A percentile compares a stretch with the other conserved stretches of the same genome.
Evolutionary conservation across 2,113 vertebrate species (phyloP).

Genomic region (Oceanodroma tethys): DNA sequence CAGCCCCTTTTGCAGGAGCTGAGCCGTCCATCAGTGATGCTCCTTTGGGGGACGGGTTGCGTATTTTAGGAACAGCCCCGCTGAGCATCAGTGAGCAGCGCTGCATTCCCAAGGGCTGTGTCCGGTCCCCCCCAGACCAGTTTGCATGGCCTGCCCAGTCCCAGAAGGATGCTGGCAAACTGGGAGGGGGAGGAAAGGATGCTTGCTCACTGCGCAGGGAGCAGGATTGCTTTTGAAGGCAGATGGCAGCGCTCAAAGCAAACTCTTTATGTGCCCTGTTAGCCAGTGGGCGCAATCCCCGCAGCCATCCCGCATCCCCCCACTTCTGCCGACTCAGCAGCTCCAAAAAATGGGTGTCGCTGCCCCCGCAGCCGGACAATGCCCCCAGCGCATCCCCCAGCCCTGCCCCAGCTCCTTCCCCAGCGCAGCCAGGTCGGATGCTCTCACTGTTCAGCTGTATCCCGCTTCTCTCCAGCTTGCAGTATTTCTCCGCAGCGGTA

Average conservation of each 20-base stretch:
- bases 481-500: not conserved
- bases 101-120: not conserved
- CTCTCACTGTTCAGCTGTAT: not conserved
- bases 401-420: not conserved
- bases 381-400: not conserved
- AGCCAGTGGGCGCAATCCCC: not conserved
- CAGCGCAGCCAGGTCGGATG: rapidly evolving
- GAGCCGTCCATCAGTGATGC: not conserved
- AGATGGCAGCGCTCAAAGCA: not conserved
- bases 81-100: not conserved
- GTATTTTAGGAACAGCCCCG: not conserved
- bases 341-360: not conserved
- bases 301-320: rapidly evolving
- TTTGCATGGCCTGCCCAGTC: not conserved
- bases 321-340: not conserved
- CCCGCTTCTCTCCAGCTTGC: not conserved
- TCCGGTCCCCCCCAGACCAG: not conserved
- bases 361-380: no score
- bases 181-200: not conserved
- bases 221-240: not conserved
- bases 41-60: not conserved
- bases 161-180: not conserved
- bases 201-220: not conserved
- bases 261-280: not conserved
- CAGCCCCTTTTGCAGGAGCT: not conserved